Evolutionary conservation across 1,140 invertebrate genomes (phyloP).

Genomic region (Apis dorsata): DNA sequence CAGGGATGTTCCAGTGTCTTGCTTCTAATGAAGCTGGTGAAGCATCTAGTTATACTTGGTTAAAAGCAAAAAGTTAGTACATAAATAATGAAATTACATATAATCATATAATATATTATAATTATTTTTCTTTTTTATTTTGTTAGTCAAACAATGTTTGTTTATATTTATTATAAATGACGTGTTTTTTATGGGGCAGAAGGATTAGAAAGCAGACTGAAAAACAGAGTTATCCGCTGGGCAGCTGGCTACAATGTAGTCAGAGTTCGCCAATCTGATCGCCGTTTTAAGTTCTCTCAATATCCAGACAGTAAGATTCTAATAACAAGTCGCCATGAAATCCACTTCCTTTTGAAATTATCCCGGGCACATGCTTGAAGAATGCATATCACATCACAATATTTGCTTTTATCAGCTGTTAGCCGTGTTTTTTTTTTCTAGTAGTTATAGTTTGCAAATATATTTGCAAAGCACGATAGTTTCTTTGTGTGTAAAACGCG

Average conservation of each 20-base stretch:
- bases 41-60: conserved; percentile 93
- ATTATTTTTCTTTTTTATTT: conserved; percentile 4
- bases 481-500: not conserved
- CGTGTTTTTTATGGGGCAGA: conserved; percentile 70
- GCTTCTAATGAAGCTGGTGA: conserved; percentile 94
- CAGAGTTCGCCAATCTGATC: conserved; percentile 78
- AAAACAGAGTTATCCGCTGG: conserved; percentile 76
- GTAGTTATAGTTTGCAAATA: conserved; percentile 40
- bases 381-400: conserved; percentile 47
- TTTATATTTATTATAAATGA: conserved; percentile 57
- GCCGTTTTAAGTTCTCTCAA: conserved; percentile 79
- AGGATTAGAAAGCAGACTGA: conserved; percentile 70
- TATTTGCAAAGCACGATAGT: conserved; percentile 29
- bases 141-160: not conserved
- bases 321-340: conserved; percentile 61
- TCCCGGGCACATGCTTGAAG: conserved; percentile 68
- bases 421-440: conserved; percentile 33
- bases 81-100: no score
- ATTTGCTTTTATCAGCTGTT: conserved; percentile 45
- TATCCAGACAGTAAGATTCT: conserved; percentile 78
- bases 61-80: conserved; percentile 97
- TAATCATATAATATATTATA: not conserved
- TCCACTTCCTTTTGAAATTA: conserved; percentile 56
- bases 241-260: conserved; percentile 79
- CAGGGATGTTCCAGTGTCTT: conserved; percentile 97